These are phyloP conservation scores for Leistus spinibarbis DNA, from an alignment of 2,888 invertebrate species.

Conservation along the genomic window DNA sequence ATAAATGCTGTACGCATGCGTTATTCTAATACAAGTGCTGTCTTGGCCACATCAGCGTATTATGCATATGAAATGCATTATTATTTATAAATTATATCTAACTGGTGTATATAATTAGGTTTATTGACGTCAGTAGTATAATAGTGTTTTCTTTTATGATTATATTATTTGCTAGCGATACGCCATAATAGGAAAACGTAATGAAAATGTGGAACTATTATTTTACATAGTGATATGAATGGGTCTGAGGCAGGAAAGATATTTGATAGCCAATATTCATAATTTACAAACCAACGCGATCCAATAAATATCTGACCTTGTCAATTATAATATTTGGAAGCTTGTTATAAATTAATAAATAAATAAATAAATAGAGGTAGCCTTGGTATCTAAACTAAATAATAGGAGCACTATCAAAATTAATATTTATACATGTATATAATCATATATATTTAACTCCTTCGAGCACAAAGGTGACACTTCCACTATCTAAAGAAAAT, in stretches of 20 bases:
- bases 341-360: not conserved
- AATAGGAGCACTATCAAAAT: not conserved
- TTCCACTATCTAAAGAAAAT: too few relatives aligned
- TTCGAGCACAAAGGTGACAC: too few relatives aligned
- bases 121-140: not conserved
- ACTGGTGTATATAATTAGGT: too few relatives aligned
- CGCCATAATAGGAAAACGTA: not conserved
- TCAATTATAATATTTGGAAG: not conserved
- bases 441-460: too few relatives aligned
- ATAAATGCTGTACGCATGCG: too few relatives aligned
- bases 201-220: too few relatives aligned
- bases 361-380: not conserved
- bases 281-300: not conserved
- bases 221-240: not conserved
- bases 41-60: too few relatives aligned
- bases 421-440: not conserved
- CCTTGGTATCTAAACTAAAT: not conserved
- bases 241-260: not conserved
- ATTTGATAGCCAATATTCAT: not conserved
- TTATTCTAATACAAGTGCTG: too few relatives aligned
- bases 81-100: too few relatives aligned
- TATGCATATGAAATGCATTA: too few relatives aligned
- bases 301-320: not conserved
- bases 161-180: not conserved
- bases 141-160: not conserved